A percentile compares a stretch with the other conserved stretches of the same genome.
Evolutionary conservation across 2,113 vertebrate genomes (phyloP).

Genomic region (Dipodomys ordii): DNA sequence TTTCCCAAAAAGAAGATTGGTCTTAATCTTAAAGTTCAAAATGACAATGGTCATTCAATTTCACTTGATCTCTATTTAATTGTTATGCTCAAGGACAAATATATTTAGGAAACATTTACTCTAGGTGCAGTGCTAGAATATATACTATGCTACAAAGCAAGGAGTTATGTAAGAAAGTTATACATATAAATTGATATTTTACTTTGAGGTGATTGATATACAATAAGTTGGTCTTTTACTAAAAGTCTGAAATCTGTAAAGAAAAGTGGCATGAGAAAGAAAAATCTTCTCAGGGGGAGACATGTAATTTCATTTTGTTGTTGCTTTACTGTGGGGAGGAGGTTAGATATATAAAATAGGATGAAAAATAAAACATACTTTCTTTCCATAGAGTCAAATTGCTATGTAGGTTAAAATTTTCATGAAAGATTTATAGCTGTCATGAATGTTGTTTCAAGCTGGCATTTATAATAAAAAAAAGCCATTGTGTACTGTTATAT

Average conservation of each 20-base stretch:
- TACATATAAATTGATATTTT: background rate
- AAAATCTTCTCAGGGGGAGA: constrained; percentile 5
- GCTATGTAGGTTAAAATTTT: constrained; percentile 50
- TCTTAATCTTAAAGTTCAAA: background rate
- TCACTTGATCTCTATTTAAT: background rate
- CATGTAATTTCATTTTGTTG: constrained; percentile 36
- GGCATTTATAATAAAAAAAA: constrained; percentile 49
- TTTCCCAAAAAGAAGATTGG: background rate
- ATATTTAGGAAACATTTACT: background rate
- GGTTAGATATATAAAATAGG: background rate
- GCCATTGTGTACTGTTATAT: background rate
- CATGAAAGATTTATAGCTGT: constrained; percentile 58
- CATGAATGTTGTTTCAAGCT: constrained; percentile 63
- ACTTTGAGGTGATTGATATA: constrained; percentile 20
- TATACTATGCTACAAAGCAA: background rate
- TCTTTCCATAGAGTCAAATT: constrained; percentile 51
- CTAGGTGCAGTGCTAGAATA: background rate
- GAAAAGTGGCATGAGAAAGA: background rate
- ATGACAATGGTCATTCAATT: background rate
- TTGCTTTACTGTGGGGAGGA: background rate
- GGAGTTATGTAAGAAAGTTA: background rate
- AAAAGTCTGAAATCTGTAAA: constrained; percentile 16
- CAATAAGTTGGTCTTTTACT: constrained; percentile 30
- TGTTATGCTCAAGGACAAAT: background rate
- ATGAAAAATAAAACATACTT: constrained; percentile 35